These are phyloP conservation scores for Platalea minor DNA, from an alignment of 2,797 vertebrate genomes.

Conservation along the genomic window DNA sequence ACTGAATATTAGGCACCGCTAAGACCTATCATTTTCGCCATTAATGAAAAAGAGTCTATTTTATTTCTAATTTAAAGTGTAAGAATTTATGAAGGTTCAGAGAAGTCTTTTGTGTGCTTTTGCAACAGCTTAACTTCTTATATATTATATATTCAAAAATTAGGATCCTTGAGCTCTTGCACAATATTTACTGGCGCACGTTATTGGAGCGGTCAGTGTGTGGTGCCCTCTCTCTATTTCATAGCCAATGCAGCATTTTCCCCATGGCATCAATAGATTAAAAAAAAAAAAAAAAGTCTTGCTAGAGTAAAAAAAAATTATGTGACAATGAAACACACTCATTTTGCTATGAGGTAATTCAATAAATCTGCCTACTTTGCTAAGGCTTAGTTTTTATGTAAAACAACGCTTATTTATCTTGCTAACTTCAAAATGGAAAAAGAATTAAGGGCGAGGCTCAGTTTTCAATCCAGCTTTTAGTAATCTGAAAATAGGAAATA, in stretches of 20 bases:
- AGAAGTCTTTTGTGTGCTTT: conserved; percentile 32
- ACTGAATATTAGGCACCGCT: neutral
- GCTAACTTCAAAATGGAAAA: conserved; percentile 25
- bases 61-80: conserved; percentile 45
- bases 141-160: conserved; percentile 26
- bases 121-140: conserved; percentile 39
- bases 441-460: neutral
- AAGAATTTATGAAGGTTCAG: conserved; percentile 30
- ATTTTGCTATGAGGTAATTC: conserved; percentile 64
- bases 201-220: conserved; percentile 42
- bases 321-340: conserved; percentile 38
- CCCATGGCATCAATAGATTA: conserved; percentile 29
- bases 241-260: conserved; percentile 53
- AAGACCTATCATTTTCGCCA: conserved; percentile 3
- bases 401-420: conserved; percentile 53
- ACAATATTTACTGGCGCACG: conserved; percentile 36
- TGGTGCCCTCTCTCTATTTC: conserved; percentile 55
- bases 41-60: conserved; percentile 11
- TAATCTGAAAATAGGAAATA: neutral
- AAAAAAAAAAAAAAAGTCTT: neutral
- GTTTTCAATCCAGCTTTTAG: neutral
- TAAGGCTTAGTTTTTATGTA: conserved; percentile 46
- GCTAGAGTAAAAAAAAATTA: neutral
- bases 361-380: conserved; percentile 66
- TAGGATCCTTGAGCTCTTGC: conserved; percentile 19